These are phyloP conservation scores for Panthera leo DNA, from an alignment of 2,113 vertebrate species.

Conservation along the genomic window DNA sequence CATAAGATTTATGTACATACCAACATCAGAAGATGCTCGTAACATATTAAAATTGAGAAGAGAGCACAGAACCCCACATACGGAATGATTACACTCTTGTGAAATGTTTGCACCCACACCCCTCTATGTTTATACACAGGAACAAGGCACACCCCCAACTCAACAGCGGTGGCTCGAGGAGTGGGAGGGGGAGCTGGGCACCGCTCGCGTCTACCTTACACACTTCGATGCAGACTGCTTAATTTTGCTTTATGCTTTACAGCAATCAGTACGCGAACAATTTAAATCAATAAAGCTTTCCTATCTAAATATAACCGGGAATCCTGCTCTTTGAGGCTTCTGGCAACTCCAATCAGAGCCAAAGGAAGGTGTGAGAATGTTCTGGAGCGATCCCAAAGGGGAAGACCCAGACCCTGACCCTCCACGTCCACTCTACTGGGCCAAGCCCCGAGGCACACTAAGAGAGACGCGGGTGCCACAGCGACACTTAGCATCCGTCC, in stretches of 20 bases:
- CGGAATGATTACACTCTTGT: fast-evolving
- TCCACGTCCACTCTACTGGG: background rate
- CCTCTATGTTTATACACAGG: background rate
- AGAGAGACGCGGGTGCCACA: too few relatives aligned
- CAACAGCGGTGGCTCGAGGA: fast-evolving
- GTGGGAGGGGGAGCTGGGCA: background rate
- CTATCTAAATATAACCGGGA: background rate
- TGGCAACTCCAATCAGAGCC: background rate
- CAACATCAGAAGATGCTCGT: background rate
- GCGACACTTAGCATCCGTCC: fast-evolving
- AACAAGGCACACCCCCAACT: background rate
- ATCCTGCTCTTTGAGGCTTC: background rate
- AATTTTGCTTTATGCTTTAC: background rate
- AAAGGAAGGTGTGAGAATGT: background rate
- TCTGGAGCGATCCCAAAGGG: background rate
- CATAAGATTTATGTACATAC: fast-evolving
- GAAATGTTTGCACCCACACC: fast-evolving
- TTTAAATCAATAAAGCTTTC: background rate
- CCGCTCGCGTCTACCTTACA: fast-evolving
- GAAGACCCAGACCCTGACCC: background rate
- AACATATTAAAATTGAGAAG: background rate
- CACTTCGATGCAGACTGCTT: background rate
- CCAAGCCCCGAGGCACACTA: background rate
- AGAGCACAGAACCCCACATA: background rate
- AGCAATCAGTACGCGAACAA: background rate